These are phyloP conservation scores for Cassiopea xamachana DNA, from an alignment of 30 jellyfish, hydroid and myxozoan genomes.

Conservation along the genomic window DNA sequence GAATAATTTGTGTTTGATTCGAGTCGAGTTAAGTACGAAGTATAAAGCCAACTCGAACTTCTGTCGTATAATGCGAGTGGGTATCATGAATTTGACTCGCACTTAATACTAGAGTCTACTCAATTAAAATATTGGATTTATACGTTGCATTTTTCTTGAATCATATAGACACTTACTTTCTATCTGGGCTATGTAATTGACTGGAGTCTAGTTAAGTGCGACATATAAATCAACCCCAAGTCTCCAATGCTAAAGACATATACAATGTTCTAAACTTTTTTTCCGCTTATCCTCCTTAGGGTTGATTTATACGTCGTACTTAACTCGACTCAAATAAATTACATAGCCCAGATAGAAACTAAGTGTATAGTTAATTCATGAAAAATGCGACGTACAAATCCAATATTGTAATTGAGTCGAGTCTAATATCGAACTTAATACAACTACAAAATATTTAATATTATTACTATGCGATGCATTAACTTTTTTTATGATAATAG, in stretches of 20 bases:
- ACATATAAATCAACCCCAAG: constrained; percentile 1
- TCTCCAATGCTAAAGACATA: neutral
- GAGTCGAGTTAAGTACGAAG: neutral
- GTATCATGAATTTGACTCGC: neutral
- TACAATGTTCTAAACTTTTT: neutral
- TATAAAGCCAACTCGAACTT: constrained; percentile 8
- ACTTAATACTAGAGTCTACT: neutral
- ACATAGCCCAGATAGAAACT: too few species aligned
- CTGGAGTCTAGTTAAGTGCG: constrained; percentile 8
- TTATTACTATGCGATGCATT: neutral
- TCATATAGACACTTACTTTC: neutral
- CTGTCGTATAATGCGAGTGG: constrained; percentile 11
- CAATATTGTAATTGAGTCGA: too few species aligned
- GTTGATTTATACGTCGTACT: neutral
- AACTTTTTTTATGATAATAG: neutral
- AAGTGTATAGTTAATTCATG: too few species aligned
- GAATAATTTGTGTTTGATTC: constrained; percentile 3
- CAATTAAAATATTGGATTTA: constrained; percentile 5
- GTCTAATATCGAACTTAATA: too few species aligned
- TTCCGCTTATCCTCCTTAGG: neutral
- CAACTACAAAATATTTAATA: neutral
- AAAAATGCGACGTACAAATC: too few species aligned
- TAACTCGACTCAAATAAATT: too few species aligned
- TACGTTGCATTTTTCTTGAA: constrained; percentile 1
- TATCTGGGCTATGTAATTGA: neutral